phyloP scores from a whole-genome alignment of 2,797 vertebrate genomes.

The Glossophaga mutica region DNA sequence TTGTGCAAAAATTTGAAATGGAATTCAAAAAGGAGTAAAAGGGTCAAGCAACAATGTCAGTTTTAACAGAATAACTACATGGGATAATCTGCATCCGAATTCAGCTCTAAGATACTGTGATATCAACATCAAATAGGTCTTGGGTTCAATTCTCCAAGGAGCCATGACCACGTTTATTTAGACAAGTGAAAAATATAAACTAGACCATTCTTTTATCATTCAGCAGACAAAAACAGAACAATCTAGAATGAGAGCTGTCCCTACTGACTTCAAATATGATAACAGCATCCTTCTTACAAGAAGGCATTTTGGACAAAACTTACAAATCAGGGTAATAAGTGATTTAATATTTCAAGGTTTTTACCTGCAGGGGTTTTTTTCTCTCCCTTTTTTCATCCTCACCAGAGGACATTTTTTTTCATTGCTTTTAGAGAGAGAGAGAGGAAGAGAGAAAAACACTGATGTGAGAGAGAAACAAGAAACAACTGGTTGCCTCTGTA shows the following conservation, averaged over 20 bases:
- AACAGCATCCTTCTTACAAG: not conserved
- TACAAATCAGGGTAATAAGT: not conserved
- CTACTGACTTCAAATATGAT: not conserved
- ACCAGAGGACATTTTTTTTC: not conserved
- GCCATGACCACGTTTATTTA: not conserved
- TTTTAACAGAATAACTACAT: not conserved
- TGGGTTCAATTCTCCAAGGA: not conserved
- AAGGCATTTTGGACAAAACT: not conserved
- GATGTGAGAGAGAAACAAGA: not conserved
- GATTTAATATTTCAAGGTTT: not conserved
- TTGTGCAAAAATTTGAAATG: conserved; percentile 6
- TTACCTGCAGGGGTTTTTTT: not conserved
- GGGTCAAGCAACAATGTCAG: not conserved
- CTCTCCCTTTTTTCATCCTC: not conserved
- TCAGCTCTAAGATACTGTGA: not conserved
- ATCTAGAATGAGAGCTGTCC: not conserved
- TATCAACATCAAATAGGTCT: not conserved
- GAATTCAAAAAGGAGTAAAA: not conserved
- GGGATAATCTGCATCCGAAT: not conserved
- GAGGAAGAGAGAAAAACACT: not conserved
- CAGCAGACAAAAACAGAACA: not conserved
- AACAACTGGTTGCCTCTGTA: not conserved
- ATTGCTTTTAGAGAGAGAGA: not conserved
- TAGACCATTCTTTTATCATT: not conserved
- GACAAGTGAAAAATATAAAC: not conserved